Base-by-base conservation (phyloP, 2,888 invertebrate genomes). In the Hipparchia sbordonii region DNA sequence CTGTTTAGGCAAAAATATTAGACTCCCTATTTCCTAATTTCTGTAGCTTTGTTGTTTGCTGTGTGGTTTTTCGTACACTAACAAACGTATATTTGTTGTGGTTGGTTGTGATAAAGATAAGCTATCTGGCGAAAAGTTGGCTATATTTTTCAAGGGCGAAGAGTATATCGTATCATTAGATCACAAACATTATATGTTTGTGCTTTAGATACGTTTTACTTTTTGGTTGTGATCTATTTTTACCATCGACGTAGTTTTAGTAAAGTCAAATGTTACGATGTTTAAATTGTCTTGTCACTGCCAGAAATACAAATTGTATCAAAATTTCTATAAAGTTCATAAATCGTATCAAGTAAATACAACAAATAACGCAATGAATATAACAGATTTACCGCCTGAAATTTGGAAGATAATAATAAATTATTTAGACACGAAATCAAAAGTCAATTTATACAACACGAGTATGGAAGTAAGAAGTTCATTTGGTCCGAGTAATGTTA, bases 351-450 rank as follows among this genome's bases (percentile, higher is more conserved):
- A 6, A 33, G 3, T 39, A 48, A 59, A 57, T 56, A 57, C 3
- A 10, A 12, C 12, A 6, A 45, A 57, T 12, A 63, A 23, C 10
- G 8, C 9, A 54, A 54, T 66, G 66, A 52, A 45, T 33, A 39
- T 66, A 39, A 52, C 54, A 8, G 39, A 39, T 51, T 51, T 63
- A 63, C 63, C 63, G 13, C 33, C 56, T n/a, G 67, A 67, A 56
- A 67, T 67, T 56, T 67, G 67, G 56, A 46, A n/a, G 1, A 57
- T 67, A 46, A 2, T 67, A 23, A 67, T 67, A 46, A 67, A 67
- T 33, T 56, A 67, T 57, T 67, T 67, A 10, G 57, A 67, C 5
- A 67, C 67, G n/a, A 57, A 67, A 39, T 56, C 56, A 56, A 67
- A 56, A 67, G 45, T 67, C 13, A 57, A 57, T 67, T 54, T 66